Evolutionary conservation across 2,888 invertebrate genomes (phyloP), one percentile per base, ranked within the genome.

Genomic region (Brachynemurus nebulosus): DNA sequence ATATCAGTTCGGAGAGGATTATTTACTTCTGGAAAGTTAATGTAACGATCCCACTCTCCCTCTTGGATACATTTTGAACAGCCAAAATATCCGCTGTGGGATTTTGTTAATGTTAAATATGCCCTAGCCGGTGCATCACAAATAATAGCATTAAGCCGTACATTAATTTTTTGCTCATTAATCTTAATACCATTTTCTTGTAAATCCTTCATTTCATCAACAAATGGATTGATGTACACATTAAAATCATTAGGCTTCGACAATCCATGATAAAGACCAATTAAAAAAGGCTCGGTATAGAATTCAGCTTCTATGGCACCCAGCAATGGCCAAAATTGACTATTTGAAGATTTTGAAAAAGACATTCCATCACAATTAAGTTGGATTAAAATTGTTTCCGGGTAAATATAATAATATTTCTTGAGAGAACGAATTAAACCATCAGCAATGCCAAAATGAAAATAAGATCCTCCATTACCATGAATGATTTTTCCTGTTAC

Each of bases 81-180:
- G 6, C 52, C 48, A 45, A 48, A 52, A 45, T 54, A 55, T 9
- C 53, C 54, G 25, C 48, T 50, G 40, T 55, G 54, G 12, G 42
- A 20, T 50, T 53, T 55, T 40, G 40, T 45, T 37, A 46, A 37
- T 34, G 37, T 46, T 16, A 56, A 34, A 45, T 44, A 55, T 6
- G 54, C 41, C 42, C 46, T 51, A 6, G 53, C 54, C 14, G 54
- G 54, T 5, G 54, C 50, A 52, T 57, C 54, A 51, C 52, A 57
- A 33, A 53, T 46, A 17, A 53, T 44, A 17, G 46, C 47, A 38
- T 45, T 48, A 37, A 50, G 44, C 20, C 20, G 12, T 8, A 51
- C 43, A 44, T 41, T 11, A 12, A 48, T 12, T 18, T 33, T 18
- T 17, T 42, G 14, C 21, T 37, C 36, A 34, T 47, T 34, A 16